A percentile compares a stretch with the other conserved stretches of the same genome.
phyloP scores from a whole-genome alignment of 2,888 invertebrate genomes.

The Brachypterus glaber region DNA sequence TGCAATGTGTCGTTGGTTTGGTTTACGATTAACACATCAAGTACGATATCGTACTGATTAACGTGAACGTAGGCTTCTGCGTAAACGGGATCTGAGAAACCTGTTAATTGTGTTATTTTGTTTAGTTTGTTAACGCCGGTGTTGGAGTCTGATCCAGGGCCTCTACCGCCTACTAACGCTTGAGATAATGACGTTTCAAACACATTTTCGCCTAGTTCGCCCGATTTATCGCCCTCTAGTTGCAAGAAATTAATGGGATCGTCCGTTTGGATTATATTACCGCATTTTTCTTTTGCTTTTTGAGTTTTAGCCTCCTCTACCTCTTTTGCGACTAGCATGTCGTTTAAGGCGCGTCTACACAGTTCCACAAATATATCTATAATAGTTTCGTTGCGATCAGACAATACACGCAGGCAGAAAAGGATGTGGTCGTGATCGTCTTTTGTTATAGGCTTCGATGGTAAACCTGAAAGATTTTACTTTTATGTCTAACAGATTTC shows the following conservation, averaged over 20 bases:
- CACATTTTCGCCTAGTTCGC: slow-evolving; percentile 59
- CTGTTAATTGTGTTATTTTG: slow-evolving; percentile 89
- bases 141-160: slow-evolving; percentile 41
- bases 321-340: slow-evolving; percentile 74
- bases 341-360: slow-evolving; percentile 68
- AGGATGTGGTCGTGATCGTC: slow-evolving; percentile 89
- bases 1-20: slow-evolving; percentile 97
- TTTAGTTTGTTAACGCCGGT: slow-evolving; percentile 52
- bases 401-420: slow-evolving; percentile 65
- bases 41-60: slow-evolving; percentile 95
- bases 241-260: slow-evolving; percentile 79
- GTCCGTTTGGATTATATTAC: slow-evolving; percentile 68
- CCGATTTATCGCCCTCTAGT: slow-evolving; percentile 51
- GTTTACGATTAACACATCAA: slow-evolving; percentile 96
- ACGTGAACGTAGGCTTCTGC: slow-evolving; percentile 99
- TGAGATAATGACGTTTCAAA: slow-evolving; percentile 91
- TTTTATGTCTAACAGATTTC: too few relatives aligned
- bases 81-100: slow-evolving; percentile 98
- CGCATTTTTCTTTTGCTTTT: slow-evolving; percentile 59
- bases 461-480: slow-evolving; percentile 42
- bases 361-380: slow-evolving; percentile 61
- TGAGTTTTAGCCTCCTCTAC: slow-evolving; percentile 54
- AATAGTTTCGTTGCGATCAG: slow-evolving; percentile 57
- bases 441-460: slow-evolving; percentile 78
- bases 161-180: slow-evolving; percentile 64